Percentiles rank a stretch among this genome's conserved stretches.
Conservation (phyloP, 2,888 invertebrate genomes). For the Carabus problematicus region DNA sequence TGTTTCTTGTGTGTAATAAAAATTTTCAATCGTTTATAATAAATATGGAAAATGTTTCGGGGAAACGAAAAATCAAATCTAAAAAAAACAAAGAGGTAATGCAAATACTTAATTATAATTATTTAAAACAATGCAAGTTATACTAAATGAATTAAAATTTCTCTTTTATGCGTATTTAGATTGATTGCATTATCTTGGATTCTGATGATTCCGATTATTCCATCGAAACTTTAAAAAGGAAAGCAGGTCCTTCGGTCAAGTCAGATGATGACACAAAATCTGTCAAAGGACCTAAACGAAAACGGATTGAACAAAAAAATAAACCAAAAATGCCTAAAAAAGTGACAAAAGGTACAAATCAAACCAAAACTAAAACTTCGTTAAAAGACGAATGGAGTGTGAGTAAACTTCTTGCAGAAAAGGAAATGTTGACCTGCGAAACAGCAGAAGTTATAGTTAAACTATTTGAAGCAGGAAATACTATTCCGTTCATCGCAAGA, state of each 20-base stretch:
- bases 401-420: constrained; percentile 61
- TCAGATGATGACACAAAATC: background rate
- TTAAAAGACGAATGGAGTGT: constrained; percentile 50
- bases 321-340: background rate
- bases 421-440: constrained; percentile 57
- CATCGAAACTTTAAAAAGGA: background rate
- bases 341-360: background rate
- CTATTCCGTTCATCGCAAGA: constrained; percentile 90
- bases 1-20: too few relatives aligned
- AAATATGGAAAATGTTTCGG: too few relatives aligned
- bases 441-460: constrained; percentile 67
- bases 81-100: too few relatives aligned
- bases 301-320: background rate
- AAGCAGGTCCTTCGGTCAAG: background rate
- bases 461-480: constrained; percentile 80
- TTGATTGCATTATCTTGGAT: too few relatives aligned
- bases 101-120: too few relatives aligned
- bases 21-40: too few relatives aligned
- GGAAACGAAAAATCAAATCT: too few relatives aligned
- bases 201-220: constrained; percentile 1
- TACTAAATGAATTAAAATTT: too few relatives aligned
- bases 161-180: too few relatives aligned
- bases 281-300: background rate
- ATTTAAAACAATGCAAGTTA: too few relatives aligned
- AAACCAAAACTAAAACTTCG: background rate